Evolutionary conservation across 2,888 invertebrate species (phyloP), one percentile per base, ranked within the genome.

Genomic region (Agrotis clavis): DNA sequence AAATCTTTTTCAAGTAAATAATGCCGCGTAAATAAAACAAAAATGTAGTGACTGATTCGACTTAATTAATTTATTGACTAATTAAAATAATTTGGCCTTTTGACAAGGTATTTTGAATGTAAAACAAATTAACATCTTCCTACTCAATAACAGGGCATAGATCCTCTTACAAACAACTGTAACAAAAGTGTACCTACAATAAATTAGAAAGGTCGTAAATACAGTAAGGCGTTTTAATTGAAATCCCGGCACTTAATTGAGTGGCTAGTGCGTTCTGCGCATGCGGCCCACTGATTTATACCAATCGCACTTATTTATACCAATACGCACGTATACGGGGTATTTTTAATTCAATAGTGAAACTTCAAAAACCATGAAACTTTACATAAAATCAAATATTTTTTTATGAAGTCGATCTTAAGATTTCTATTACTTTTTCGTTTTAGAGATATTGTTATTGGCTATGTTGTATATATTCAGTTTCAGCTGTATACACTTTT

Each of bases 201-300:
- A 94, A 94, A 94, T 94, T 94, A 94, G 94, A 93, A 92, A 90
- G 88, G 86, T 88, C 88, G 90, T 95, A 94, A 95, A 95, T 94
- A 89, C 86, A 86, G 69, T 86, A 89, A 93, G 95, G 93, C 93
- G 94, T 93, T 95, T 95, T 95, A 95, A 96, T 96, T 96, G 95
- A 95, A 95, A 95, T 94, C 92, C 92, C 90, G 90, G 89, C 91
- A 90, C 92, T 95, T 95, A 94, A 95, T 96, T 93, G 92, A 94
- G 92, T 92, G 90, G 90, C 86, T 86, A 84, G 78, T 83, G 60
- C 84, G 84, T 86, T 86, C 77, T 86, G 93, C 94, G 94, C 95
- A 92, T 93, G 95, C 94, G 94, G 85, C 74, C 84, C 67, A 67
- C 85, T 92, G 92, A 94, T 93, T 94, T 93, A 95, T 92, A 86